A percentile compares a stretch with the other conserved stretches of the same genome.
These are phyloP conservation scores for Pelochelys cantorii DNA, from an alignment of 2,797 vertebrate species.

Conservation along the genomic window DNA sequence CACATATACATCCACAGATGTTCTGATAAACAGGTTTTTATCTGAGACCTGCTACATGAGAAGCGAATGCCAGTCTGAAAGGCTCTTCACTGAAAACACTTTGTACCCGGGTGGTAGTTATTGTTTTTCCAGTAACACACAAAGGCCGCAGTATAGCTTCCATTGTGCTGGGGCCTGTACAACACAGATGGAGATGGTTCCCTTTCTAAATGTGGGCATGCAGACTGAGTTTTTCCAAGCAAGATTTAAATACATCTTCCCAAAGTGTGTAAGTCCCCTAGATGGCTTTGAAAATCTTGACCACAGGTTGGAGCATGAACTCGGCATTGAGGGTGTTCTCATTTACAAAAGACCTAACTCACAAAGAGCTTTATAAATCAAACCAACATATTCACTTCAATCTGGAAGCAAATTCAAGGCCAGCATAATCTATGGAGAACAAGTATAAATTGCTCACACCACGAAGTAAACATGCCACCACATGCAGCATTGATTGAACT, in stretches of 20 bases:
- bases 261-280: neutral
- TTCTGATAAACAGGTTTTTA: no score
- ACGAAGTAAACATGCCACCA: neutral
- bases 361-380: neutral
- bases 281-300: neutral
- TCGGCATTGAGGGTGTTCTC: constrained; percentile 6
- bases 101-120: fast-evolving
- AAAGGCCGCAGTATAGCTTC: neutral
- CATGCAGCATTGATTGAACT: neutral
- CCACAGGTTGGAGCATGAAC: neutral
- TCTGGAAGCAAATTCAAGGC: neutral
- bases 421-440: neutral
- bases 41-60: neutral
- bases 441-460: neutral
- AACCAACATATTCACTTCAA: neutral
- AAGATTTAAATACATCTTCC: neutral
- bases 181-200: neutral
- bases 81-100: fast-evolving
- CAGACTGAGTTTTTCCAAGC: neutral
- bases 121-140: neutral
- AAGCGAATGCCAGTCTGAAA: neutral
- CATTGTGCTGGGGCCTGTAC: fast-evolving
- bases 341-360: neutral
- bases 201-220: neutral
- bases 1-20: neutral